Evolutionary conservation across 2,113 vertebrate species (phyloP).

Genomic region (Steatornis caripensis): DNA sequence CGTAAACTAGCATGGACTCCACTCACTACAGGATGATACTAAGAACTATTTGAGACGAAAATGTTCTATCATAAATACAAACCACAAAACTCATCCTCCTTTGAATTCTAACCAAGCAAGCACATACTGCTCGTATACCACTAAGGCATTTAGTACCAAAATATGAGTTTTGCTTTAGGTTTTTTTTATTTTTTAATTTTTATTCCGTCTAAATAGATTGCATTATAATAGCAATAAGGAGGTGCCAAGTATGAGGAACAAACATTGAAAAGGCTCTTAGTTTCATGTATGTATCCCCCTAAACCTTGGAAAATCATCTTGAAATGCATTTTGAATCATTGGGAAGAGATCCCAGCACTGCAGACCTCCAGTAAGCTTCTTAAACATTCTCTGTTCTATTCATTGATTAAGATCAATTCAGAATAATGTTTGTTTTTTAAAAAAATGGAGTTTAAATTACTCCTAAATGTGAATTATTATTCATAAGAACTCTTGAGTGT

Average conservation of each 20-base stretch:
- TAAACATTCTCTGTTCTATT: not conserved
- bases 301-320: slow-evolving; percentile 11
- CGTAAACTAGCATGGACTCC: not conserved
- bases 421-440: not conserved
- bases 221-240: not conserved
- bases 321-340: not conserved
- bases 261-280: not conserved
- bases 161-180: not conserved
- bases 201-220: not conserved
- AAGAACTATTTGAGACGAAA: not conserved
- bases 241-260: not conserved
- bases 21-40: not conserved
- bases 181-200: not conserved
- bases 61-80: not conserved
- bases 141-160: not conserved
- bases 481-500: not conserved
- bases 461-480: not conserved
- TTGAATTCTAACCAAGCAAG: not conserved
- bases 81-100: not conserved
- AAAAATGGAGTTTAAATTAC: not conserved
- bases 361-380: not conserved
- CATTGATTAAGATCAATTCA: not conserved
- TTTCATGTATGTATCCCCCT: not conserved
- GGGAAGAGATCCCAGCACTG: not conserved
- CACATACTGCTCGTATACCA: not conserved